Evolutionary conservation across 2,113 vertebrate genomes (phyloP), one percentile per base, ranked within the genome.

Genomic region (Argyrosomus japonicus): DNA sequence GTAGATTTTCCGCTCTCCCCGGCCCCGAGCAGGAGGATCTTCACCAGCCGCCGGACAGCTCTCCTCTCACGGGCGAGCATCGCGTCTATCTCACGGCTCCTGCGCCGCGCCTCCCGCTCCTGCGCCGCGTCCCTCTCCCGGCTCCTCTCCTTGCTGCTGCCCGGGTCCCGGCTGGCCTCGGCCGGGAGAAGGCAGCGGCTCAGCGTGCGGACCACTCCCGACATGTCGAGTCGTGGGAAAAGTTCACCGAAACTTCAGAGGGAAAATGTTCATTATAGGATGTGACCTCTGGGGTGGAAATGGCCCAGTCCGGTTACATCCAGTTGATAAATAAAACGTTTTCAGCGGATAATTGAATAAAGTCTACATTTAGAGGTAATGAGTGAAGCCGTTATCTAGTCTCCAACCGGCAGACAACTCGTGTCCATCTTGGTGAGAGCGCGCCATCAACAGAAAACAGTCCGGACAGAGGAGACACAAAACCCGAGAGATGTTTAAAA

Each of bases 1-100:
- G 97, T 98, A 83, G 97, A 97, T 92, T 98, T 98, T 90, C 97
- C 97, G 91, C 97, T 98, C 93, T 98, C 97, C 60, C 97, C 97
- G 32, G 97, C 97, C 74, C 97, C 97, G 91, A 98, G 96, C 88
- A 98, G 92, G 69, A 98, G 95, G 88, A 98, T 97, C 94, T 97
- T 96, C 64, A 98, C 97, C 40, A 98, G 94, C 62, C 97, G 97
- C 25, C 97, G 94, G 3, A 97, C 96, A 21, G 96, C 96, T 86
- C 96, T 96, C 81, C 96, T 95, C 94, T 98, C 97, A 67, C 97
- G 96, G 89, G 97, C 96, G 85, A 98, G 94, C 95, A 97, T 95
- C 75, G 97, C 96, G 93, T 98, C 97, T 87, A 98, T 98, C 94
- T 97, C 97, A 86, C 97, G 95, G 94, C 97, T 98, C 81, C 96